Evolutionary conservation across 2,888 invertebrate genomes (phyloP).

Genomic region (Xestia ashworthii): DNA sequence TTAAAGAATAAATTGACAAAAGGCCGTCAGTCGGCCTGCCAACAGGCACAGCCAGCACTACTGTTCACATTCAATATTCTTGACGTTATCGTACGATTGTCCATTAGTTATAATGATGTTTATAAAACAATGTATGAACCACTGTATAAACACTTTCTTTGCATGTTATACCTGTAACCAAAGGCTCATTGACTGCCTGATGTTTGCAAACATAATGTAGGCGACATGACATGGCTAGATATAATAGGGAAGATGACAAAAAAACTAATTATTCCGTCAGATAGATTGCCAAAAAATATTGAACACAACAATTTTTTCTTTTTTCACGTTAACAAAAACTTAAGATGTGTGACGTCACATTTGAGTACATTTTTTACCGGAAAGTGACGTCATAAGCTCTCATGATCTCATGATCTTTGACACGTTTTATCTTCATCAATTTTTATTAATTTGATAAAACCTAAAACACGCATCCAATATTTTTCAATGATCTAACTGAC

Average conservation of each 20-base stretch:
- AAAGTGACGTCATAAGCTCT: no score
- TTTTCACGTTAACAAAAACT: no score
- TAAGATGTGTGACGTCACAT: no score
- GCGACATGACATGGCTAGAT: constrained; percentile 47
- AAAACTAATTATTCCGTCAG: no score
- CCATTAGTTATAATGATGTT: constrained; percentile 82
- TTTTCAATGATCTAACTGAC: no score
- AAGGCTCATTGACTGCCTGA: constrained; percentile 52
- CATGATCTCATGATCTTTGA: no score
- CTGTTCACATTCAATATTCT: constrained; percentile 73
- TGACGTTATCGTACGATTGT: constrained; percentile 79
- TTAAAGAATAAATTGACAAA: constrained; percentile 46
- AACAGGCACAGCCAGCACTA: constrained; percentile 68
- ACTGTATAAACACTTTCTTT: constrained; percentile 76
- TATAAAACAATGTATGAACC: constrained; percentile 74
- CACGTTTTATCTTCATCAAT: no score
- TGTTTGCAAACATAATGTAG: constrained; percentile 54
- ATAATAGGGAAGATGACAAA: neutral
- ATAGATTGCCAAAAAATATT: no score
- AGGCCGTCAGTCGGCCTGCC: constrained; percentile 39
- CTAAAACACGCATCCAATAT: no score
- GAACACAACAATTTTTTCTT: no score
- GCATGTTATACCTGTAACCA: constrained; percentile 69
- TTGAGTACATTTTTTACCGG: no score
- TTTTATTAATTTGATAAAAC: no score